phyloP scores from a whole-genome alignment of 2,113 vertebrate genomes.

The Dunckerocampus dactyliophorus region DNA sequence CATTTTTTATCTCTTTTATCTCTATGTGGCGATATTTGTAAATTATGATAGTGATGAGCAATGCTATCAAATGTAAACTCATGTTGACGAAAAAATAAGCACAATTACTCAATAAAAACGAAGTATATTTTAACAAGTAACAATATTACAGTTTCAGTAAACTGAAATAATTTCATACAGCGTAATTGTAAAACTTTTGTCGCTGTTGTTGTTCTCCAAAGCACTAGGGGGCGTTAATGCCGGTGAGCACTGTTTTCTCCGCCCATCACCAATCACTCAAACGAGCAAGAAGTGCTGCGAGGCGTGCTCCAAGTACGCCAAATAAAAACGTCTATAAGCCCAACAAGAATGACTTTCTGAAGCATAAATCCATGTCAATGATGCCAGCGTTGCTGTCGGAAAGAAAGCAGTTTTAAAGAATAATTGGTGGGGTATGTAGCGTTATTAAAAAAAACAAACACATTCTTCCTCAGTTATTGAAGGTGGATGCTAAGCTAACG shows the following conservation, averaged over 20 bases:
- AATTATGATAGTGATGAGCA: too few relatives aligned
- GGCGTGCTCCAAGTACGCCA: constrained; percentile 69
- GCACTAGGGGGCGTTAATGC: constrained; percentile 9
- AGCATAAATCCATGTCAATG: constrained; percentile 49
- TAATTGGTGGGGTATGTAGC: constrained; percentile 56
- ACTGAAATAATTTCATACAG: too few relatives aligned
- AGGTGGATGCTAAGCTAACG: constrained; percentile 47
- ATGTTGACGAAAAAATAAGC: too few relatives aligned
- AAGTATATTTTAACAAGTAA: too few relatives aligned
- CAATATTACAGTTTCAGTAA: too few relatives aligned
- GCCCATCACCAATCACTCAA: not conserved
- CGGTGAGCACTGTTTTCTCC: fast-evolving
- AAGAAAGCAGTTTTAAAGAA: constrained; percentile 53
- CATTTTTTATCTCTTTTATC: too few relatives aligned
- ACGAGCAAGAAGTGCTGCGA: constrained; percentile 27
- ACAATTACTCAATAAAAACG: too few relatives aligned
- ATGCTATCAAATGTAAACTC: too few relatives aligned
- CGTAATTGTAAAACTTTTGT: too few relatives aligned
- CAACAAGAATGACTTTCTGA: constrained; percentile 38
- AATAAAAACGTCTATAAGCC: constrained; percentile 28
- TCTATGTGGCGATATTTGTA: too few relatives aligned
- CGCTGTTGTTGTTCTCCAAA: constrained; percentile 8
- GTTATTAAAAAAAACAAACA: not conserved
- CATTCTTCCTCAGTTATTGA: not conserved
- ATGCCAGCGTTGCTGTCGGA: constrained; percentile 53